Evolutionary conservation across 2,888 invertebrate genomes (phyloP).

Genomic region (Amblyjoppa fuscipennis): DNA sequence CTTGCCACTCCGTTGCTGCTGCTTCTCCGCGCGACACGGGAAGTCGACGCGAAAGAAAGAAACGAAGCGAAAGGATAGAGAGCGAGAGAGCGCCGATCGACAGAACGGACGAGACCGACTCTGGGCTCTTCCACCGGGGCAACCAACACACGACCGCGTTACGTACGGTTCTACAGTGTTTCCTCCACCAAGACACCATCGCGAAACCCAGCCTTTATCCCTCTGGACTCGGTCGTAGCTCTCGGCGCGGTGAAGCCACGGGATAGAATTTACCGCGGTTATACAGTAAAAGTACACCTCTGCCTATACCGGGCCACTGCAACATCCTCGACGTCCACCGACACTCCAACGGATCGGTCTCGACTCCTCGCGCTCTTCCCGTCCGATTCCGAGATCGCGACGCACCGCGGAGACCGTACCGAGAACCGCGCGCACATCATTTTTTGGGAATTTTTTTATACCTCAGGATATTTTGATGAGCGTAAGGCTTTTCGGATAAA

Average conservation of each 20-base stretch:
- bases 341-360: constrained; percentile 27
- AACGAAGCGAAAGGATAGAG: constrained; percentile 25
- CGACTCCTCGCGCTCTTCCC: constrained; percentile 13
- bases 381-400: neutral
- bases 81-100: constrained; percentile 68
- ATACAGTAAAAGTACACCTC: constrained; percentile 17
- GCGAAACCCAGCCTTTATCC: constrained; percentile 31
- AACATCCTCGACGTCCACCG: constrained; percentile 25
- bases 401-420: neutral
- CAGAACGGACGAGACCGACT: constrained; percentile 34
- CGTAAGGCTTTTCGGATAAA: too few species aligned
- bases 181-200: constrained; percentile 36
- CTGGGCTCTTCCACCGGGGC: constrained; percentile 10
- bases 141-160: constrained; percentile 48
- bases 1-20: constrained; percentile 39
- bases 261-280: constrained; percentile 23
- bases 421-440: neutral
- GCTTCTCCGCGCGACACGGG: constrained; percentile 60
- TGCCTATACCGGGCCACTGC: constrained; percentile 8
- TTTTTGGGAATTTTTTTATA: neutral
- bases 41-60: constrained; percentile 69
- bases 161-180: neutral
- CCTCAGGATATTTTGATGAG: too few species aligned
- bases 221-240: constrained; percentile 19
- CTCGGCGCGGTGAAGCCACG: neutral